Base-by-base conservation (phyloP, 2,113 vertebrate species). In the Varanus komodoensis region DNA sequence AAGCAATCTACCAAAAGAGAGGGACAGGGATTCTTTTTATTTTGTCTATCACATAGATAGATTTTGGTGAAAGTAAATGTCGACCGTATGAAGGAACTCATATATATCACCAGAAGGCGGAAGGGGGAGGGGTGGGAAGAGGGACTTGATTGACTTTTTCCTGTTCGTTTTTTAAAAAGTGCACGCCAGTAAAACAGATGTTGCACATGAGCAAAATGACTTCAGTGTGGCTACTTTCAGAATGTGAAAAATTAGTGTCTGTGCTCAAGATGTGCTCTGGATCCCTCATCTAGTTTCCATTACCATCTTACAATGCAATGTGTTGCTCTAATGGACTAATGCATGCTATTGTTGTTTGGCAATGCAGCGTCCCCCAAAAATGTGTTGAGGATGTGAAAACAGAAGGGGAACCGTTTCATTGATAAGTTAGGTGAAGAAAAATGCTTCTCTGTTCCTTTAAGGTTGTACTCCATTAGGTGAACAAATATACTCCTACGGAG, bases 81-180 rank as follows among this genome's bases (percentile, higher is more conserved):
- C 68, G 92, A 68, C 77, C 91, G 0, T 50, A 0, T 89, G 94
- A 95, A 93, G 89, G 93, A 89, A 38, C 91, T 94, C 82, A 84
- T 91, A 84, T 92, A 89, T 89, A 0, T 89, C 29, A 54, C 75
- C 67, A 64, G 82, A 48, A 68, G 64, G 78, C 80, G 34, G 82
- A 84, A 89, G 91, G 93, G 17, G 2, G 92, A 86, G 93, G 89
- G 32, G 89, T 80, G 90, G 17, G 64, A 91, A 91, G 32, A 74
- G 93, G 93, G 92, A 90, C 95, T 96, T 94, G 91, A 94, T 90
- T 91, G 92, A 94, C 94, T 91, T 90, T 95, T 94, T 95, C 90
- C 95, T 57, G 91, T 89, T 96, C 96, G 92, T n/a, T 92, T 91
- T 87, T 88, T 74, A 14, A 12, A 25, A 84, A 80, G 81, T 74